Conservation (phyloP, 1,140 invertebrate species). For the Globodera rostochiensis region DNA sequence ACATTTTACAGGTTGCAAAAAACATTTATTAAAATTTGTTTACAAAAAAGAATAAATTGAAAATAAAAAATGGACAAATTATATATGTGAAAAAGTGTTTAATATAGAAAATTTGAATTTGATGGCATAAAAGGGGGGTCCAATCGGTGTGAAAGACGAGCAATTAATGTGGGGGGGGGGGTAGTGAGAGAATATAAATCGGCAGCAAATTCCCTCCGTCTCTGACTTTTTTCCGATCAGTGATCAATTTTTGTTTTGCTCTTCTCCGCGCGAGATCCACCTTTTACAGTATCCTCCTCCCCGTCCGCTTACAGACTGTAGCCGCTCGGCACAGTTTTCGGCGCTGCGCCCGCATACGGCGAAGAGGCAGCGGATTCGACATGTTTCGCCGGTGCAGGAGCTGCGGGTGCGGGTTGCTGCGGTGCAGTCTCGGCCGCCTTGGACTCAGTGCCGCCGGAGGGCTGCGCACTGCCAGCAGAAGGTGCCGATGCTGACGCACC, state of each 20-base stretch:
- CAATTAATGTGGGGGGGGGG: not conserved
- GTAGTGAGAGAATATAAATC: no score
- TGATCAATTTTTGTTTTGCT: not conserved
- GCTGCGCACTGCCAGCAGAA: no score
- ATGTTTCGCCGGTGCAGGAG: not conserved
- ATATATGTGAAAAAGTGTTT: no score
- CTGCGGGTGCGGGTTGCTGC: not conserved
- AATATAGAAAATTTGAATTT: no score
- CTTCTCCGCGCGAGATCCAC: not conserved
- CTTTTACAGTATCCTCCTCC: not conserved
- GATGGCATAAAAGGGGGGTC: not conserved
- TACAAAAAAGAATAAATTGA: no score
- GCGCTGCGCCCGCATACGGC: not conserved
- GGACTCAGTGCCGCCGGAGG: no score
- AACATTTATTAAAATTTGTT: no score
- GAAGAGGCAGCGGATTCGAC: not conserved
- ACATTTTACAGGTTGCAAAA: no score
- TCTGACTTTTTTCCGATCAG: not conserved
- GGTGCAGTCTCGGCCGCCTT: not conserved
- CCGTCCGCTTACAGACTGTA: not conserved
- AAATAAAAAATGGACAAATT: no score
- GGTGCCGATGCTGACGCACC: not conserved
- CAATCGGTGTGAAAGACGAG: not conserved
- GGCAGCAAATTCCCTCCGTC: no score
- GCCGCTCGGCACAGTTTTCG: slow-evolving; percentile 3